Percentiles rank a stretch among this genome's conserved stretches.
These are phyloP conservation scores for Mohoua ochrocephala DNA, from an alignment of 2,113 vertebrate species.

Conservation along the genomic window DNA sequence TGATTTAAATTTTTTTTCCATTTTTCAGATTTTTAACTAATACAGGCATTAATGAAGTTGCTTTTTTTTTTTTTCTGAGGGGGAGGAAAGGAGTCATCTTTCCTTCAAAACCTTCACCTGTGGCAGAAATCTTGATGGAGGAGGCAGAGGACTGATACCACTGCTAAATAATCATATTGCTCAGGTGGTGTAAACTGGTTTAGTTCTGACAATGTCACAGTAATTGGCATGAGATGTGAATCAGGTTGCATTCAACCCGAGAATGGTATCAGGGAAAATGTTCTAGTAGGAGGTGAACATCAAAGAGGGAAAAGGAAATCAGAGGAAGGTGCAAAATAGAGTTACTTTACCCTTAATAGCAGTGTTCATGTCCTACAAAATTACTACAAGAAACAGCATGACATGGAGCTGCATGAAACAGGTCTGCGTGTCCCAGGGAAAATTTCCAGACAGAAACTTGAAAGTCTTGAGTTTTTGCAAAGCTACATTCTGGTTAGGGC, in stretches of 20 bases:
- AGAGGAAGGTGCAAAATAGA: conserved; percentile 24
- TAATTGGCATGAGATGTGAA: conserved; percentile 41
- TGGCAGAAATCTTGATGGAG: not conserved
- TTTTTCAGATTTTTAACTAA: not conserved
- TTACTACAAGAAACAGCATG: conserved; percentile 6
- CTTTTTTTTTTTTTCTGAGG: not conserved
- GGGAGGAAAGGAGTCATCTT: not conserved
- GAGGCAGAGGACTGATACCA: not conserved
- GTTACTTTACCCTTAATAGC: conserved; percentile 10
- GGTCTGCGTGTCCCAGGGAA: not conserved
- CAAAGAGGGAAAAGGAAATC: conserved; percentile 21
- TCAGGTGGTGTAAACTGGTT: conserved; percentile 17
- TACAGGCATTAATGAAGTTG: not conserved
- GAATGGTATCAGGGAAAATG: conserved; percentile 3
- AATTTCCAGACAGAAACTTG: not conserved
- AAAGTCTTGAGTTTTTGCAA: not conserved
- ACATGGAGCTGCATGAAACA: not conserved
- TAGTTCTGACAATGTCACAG: conserved; percentile 11
- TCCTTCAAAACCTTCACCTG: not conserved
- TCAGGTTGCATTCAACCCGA: not conserved
- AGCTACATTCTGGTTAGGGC: not conserved
- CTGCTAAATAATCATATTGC: conserved; percentile 22
- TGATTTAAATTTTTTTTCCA: not conserved
- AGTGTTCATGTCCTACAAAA: conserved; percentile 47
- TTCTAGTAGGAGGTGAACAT: conserved; percentile 25